Conservation (phyloP, 2,797 vertebrate species). For the Myiotriccus ornatus region DNA sequence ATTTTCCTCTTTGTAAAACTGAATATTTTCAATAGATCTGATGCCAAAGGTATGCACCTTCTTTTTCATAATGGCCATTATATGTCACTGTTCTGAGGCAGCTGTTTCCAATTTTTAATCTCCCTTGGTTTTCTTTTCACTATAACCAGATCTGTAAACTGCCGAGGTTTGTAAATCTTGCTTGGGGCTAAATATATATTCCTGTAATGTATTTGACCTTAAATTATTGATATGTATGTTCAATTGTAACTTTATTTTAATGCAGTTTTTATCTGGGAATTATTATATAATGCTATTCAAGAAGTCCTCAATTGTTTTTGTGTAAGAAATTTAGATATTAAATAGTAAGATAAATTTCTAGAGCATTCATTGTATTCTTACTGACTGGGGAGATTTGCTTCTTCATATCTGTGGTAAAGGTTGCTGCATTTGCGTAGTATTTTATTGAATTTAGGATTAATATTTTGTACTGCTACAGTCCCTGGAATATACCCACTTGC, state of each 20-base stretch:
- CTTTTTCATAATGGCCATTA: background rate
- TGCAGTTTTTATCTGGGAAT: slow-evolving; percentile 55
- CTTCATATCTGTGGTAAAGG: background rate
- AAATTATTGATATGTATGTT: slow-evolving; percentile 56
- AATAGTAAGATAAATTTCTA: slow-evolving; percentile 69
- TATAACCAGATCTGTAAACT: slow-evolving; percentile 46
- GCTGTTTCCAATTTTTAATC: background rate
- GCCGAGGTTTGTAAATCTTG: slow-evolving; percentile 39
- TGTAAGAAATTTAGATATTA: slow-evolving; percentile 70
- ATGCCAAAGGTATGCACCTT: background rate
- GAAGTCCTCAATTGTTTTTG: slow-evolving; percentile 52
- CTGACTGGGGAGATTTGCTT: slow-evolving; percentile 27
- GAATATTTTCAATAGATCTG: background rate
- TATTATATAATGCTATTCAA: slow-evolving; percentile 52
- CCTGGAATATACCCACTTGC: background rate
- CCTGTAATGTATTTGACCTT: slow-evolving; percentile 59
- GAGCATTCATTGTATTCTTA: slow-evolving; percentile 66
- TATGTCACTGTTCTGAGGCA: background rate
- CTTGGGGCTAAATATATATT: slow-evolving; percentile 41
- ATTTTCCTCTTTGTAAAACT: background rate
- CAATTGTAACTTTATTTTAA: slow-evolving; percentile 44
- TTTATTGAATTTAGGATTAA: background rate
- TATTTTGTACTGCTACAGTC: background rate
- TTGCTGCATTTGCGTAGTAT: background rate
- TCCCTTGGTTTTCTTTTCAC: background rate